phyloP scores from a whole-genome alignment of 2,888 invertebrate genomes.

The Chloroclystis v-ata region DNA sequence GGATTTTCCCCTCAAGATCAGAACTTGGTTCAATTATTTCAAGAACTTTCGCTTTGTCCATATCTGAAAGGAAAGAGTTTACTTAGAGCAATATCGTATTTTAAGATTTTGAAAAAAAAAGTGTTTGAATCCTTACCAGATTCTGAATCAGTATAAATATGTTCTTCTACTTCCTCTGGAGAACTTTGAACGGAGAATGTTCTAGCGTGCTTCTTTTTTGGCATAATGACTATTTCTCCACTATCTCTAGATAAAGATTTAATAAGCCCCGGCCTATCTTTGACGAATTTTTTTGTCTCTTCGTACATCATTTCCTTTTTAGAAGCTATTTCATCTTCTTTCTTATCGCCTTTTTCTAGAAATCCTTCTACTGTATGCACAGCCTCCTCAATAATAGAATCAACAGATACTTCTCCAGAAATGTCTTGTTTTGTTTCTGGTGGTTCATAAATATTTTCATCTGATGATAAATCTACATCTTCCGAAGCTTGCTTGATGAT shows the following conservation, averaged over 20 bases:
- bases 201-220: conserved; percentile 68
- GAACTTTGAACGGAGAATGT: conserved; percentile 76
- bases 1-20: conserved; percentile 59
- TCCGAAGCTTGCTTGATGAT: conserved; percentile 74
- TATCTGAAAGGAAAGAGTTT: conserved; percentile 47
- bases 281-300: conserved; percentile 51
- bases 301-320: conserved; percentile 52
- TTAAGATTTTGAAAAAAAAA: no score
- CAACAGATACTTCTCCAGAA: conserved; percentile 62
- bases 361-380: conserved; percentile 64
- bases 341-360: conserved; percentile 46
- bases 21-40: conserved; percentile 74
- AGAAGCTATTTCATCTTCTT: conserved; percentile 44
- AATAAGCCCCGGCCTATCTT: conserved; percentile 63
- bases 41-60: conserved; percentile 74
- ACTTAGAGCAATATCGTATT: no score
- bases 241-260: conserved; percentile 72
- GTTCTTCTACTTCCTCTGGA: conserved; percentile 75
- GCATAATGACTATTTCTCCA: conserved; percentile 69
- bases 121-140: no score
- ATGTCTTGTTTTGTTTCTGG: conserved; percentile 42
- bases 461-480: conserved; percentile 64
- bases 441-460: conserved; percentile 50
- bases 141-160: conserved; percentile 75
- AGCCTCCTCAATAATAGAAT: conserved; percentile 71